Evolutionary conservation across 2,888 invertebrate genomes (phyloP), one percentile per base, ranked within the genome.

Genomic region (Orchesella flavescens): DNA sequence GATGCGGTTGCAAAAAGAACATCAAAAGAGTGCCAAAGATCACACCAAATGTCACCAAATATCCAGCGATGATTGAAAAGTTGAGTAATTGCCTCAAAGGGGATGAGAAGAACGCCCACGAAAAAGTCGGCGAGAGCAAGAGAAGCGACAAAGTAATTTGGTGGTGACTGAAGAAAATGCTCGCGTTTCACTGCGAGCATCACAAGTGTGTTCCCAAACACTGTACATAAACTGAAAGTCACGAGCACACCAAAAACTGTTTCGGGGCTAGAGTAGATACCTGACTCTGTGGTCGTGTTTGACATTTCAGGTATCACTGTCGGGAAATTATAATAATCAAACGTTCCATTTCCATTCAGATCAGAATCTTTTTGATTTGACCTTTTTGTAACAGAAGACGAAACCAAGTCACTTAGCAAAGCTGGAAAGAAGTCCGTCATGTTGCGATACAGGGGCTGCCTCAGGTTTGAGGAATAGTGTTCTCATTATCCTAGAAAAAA

Each of bases 1-100:
- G 98, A 98, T 5, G 98, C 98, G 0, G 99, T 99, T 89, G 97
- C 97, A 89, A 98, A 98, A 1, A 99, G 93, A 1, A 99, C 98
- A 90, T 99, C 99, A 86, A 98, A 90, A 0, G 97, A 97, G 75
- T 98, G 93, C 97, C 98, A 99, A 23, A 98, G 93, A 89, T 99
- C 99, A 90, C 99, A 99, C 96, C 97, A 97, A 89, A 96, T 95
- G 0, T 94, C 93, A 7, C 98, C 97, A 90, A 97, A 98, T 88
- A 96, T 94, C 98, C 98, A 98, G 21, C 94, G 95, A 89, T 95
- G 95, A 89, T 95, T 95, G 19, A 96, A 91, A 13, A 96, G 95
- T 90, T 97, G 96, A 90, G 96, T 96, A 12, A 96, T 92, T 0
- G 96, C 96, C 85, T 96, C 95, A 90, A 99, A 97, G 0, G 99